phyloP scores from a whole-genome alignment of 2,888 invertebrate species.

The Athrips mouffetella region DNA sequence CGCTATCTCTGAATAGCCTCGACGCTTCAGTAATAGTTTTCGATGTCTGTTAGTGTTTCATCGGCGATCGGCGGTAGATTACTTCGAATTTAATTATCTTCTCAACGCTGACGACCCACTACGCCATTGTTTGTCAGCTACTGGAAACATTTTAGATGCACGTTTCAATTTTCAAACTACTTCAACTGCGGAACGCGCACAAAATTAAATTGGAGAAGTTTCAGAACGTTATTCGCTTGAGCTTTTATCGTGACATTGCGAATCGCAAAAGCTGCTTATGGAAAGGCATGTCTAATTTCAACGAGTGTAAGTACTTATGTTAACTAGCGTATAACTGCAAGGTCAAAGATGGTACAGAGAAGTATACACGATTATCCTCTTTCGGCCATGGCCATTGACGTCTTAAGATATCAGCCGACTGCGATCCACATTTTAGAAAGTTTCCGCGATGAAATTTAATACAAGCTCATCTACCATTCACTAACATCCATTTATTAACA shows the following conservation, averaged over 20 bases:
- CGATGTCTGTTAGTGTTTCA: conserved; percentile 27
- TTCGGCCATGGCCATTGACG: too few relatives aligned
- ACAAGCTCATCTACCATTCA: too few relatives aligned
- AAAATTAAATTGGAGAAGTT: conserved; percentile 9
- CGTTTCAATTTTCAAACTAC: conserved; percentile 7
- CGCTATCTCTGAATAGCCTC: conserved; percentile 35
- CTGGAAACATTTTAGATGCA: conserved; percentile 4
- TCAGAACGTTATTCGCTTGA: background rate
- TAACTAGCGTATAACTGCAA: too few relatives aligned
- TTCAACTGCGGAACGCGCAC: conserved; percentile 2
- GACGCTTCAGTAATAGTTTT: conserved; percentile 33
- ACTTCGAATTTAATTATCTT: conserved; percentile 25
- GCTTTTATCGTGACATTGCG: conserved; percentile 12
- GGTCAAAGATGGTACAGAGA: too few relatives aligned
- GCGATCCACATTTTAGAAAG: too few relatives aligned
- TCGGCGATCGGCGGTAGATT: conserved; percentile 23
- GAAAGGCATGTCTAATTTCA: conserved; percentile 8
- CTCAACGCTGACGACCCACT: conserved; percentile 12
- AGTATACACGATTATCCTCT: too few relatives aligned
- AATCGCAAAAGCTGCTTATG: conserved; percentile 13
- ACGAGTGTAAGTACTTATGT: too few relatives aligned
- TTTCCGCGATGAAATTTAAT: too few relatives aligned
- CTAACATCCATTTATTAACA: too few relatives aligned
- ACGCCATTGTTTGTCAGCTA: conserved; percentile 9
- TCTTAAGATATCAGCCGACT: too few relatives aligned